These are phyloP conservation scores for Drosophila burlai DNA, from an alignment of 1,140 invertebrate genomes.

Conservation along the genomic window DNA sequence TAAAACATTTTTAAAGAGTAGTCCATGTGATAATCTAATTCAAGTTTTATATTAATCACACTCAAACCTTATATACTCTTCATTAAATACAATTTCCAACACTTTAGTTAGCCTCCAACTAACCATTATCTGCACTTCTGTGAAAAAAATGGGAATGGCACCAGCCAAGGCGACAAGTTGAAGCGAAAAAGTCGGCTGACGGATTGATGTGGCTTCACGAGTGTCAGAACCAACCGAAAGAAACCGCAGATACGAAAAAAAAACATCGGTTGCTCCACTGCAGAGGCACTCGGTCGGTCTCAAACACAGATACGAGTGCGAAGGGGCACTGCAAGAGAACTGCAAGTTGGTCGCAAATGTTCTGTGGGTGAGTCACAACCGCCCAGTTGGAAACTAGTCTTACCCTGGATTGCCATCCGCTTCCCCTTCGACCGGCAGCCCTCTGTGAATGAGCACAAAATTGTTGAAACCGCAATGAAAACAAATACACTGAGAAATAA, in stretches of 20 bases:
- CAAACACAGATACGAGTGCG: conserved; percentile 25
- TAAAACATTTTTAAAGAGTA: neutral
- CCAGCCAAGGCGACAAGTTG: conserved; percentile 42
- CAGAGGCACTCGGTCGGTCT: conserved; percentile 1
- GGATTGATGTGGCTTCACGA: conserved; percentile 70
- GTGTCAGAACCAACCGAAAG: conserved; percentile 24
- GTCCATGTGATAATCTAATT: neutral
- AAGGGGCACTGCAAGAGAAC: conserved; percentile 15
- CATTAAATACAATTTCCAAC: neutral
- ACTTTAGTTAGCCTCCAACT: neutral
- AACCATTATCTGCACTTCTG: neutral
- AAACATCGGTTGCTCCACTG: conserved; percentile 4
- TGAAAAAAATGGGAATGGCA: neutral
- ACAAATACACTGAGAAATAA: conserved; percentile 8
- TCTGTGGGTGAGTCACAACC: conserved; percentile 39
- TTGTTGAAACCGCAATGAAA: conserved; percentile 51
- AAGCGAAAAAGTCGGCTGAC: conserved; percentile 42
- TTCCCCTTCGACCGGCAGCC: conserved; percentile 1
- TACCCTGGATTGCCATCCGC: conserved; percentile 20
- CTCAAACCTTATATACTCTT: neutral
- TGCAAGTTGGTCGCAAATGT: conserved; percentile 27
- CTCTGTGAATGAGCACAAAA: conserved; percentile 63
- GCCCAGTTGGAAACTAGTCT: conserved; percentile 42
- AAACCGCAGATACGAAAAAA: conserved; percentile 39
- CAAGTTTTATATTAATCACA: neutral